These are phyloP conservation scores for Amblyornis subalaris DNA, from an alignment of 2,113 vertebrate genomes.

Conservation along the genomic window DNA sequence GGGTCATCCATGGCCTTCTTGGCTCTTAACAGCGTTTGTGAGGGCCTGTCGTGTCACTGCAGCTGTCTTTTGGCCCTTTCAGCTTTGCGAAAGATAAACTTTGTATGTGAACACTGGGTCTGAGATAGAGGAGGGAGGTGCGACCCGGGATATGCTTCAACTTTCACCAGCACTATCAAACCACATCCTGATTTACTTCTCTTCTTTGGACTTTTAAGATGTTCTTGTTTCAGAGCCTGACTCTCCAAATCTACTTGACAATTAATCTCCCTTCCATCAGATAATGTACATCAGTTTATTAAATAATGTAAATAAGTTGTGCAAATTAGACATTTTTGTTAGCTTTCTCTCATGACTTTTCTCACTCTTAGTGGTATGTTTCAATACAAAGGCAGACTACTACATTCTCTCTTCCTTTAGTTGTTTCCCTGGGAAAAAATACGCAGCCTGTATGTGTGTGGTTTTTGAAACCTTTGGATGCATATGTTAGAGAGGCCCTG, in stretches of 20 bases:
- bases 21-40: background rate
- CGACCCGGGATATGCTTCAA: background rate
- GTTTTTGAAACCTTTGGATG: background rate
- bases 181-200: background rate
- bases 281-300: background rate
- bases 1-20: rapidly evolving
- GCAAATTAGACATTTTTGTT: background rate
- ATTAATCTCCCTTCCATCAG: background rate
- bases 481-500: background rate
- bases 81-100: background rate
- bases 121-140: background rate
- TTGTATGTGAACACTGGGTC: background rate
- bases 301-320: background rate
- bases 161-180: background rate
- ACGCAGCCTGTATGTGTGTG: background rate
- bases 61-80: background rate
- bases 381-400: background rate
- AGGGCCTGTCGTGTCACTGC: background rate
- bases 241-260: background rate
- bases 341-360: background rate
- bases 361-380: background rate
- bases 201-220: background rate
- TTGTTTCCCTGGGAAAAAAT: background rate
- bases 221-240: background rate
- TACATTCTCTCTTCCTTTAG: background rate